phyloP scores from a whole-genome alignment of 2,888 invertebrate genomes.

The Cistogaster globosa region DNA sequence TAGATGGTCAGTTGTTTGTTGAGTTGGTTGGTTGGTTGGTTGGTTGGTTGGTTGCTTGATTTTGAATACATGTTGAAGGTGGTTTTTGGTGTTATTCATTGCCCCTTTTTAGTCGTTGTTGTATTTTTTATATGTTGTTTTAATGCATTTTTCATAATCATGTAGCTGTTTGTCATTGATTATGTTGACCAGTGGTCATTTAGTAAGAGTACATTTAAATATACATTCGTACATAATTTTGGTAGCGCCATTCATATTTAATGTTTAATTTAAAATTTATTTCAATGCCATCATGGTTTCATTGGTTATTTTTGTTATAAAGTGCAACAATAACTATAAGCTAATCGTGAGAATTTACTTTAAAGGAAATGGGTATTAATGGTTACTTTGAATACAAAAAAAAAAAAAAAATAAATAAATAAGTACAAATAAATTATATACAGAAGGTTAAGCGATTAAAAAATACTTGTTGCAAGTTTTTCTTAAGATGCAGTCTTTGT shows the following conservation, averaged over 20 bases:
- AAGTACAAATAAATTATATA: no score
- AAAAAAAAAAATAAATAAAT: no score
- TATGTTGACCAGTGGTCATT: slow-evolving; percentile 64
- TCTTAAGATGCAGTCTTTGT: no score
- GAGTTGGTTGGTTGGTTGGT: slow-evolving; percentile 33
- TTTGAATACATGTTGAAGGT: slow-evolving; percentile 49
- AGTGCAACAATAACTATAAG: not conserved
- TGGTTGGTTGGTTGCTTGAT: slow-evolving; percentile 13
- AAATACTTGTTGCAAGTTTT: no score
- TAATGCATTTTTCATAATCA: slow-evolving; percentile 51
- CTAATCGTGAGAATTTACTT: slow-evolving; percentile 29
- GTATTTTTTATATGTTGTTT: slow-evolving; percentile 16
- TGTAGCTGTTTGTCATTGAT: slow-evolving; percentile 66
- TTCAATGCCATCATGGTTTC: slow-evolving; percentile 31
- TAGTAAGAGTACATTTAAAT: slow-evolving; percentile 48
- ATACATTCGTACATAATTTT: slow-evolving; percentile 45
- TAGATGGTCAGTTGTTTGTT: slow-evolving; percentile 31
- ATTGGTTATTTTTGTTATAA: not conserved
- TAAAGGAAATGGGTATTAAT: not conserved
- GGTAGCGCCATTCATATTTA: slow-evolving; percentile 66
- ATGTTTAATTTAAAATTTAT: slow-evolving; percentile 61
- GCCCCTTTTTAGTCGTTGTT: slow-evolving; percentile 1
- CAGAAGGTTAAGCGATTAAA: no score
- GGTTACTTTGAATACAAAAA: not conserved
- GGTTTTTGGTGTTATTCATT: slow-evolving; percentile 42